Base-by-base conservation (phyloP, 1,140 invertebrate genomes). In the Maconellicoccus hirsutus region DNA sequence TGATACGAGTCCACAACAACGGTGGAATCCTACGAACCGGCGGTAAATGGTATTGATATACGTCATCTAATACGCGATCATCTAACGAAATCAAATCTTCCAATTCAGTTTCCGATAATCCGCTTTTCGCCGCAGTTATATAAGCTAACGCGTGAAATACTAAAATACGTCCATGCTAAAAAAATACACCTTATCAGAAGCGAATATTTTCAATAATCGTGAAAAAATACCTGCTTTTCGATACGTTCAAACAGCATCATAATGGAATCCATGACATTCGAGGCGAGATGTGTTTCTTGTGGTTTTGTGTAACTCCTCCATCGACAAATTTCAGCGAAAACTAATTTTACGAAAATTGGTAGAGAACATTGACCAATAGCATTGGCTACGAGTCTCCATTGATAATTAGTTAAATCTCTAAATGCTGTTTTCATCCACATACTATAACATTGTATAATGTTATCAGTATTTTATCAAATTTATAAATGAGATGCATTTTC, bases 1-100 rank as follows among this genome's bases (percentile, higher is more conserved):
- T 83, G 39, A 97, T 96, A 75, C 96, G 83, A 0, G 95, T 98
- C 96, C 96, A 98, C 0, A 98, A 81, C 6, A 98, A 78, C 0
- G 96, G 96, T 1, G 96, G 96, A 70, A 98, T 98, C 71, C 96
- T 83, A 59, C 96, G 82, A 0, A 96, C 94, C 0, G 96, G 96
- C 0, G 96, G 96, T 77, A 98, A 84, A 83, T 98, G 94, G 78
- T 98, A 98, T 78, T 99, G 96, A 77, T 98, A 99, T 0, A 99
- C 95, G 77, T 99, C 96, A 77, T 98, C 96, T 59, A 99, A 79
- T 0, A 89, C 86, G 78, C 90, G 92, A 79, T 98, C 94, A 76
- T 97, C 94, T 66, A 98, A 77, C 0, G 94, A 96, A 73, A 98
- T 96, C 8, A 96, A 80, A 82, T 98, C 94, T 80, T 97, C 94